phyloP scores from a whole-genome alignment of 2,113 vertebrate species.

The Takifugu flavidus region DNA sequence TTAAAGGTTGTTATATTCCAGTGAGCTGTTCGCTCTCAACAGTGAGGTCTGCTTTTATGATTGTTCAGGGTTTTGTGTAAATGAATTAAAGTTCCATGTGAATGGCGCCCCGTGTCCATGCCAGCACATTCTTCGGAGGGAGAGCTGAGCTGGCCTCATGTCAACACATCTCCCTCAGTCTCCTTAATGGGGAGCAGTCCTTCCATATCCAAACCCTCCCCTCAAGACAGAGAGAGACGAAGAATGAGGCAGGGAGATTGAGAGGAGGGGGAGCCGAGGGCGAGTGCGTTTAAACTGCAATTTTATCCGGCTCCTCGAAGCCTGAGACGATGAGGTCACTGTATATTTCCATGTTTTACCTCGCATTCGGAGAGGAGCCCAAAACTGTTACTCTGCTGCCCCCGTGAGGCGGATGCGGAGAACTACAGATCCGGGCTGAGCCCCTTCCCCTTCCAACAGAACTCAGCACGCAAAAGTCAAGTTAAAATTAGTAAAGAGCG shows the following conservation, averaged over 20 bases:
- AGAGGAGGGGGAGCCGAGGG: conserved; percentile 16
- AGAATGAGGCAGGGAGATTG: conserved; percentile 23
- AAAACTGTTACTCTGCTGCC: conserved; percentile 60
- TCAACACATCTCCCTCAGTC: conserved; percentile 69
- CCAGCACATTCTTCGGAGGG: conserved; percentile 73
- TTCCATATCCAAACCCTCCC: conserved; percentile 39
- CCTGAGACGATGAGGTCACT: conserved; percentile 60
- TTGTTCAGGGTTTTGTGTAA: conserved; percentile 69
- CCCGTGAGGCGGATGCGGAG: conserved; percentile 44
- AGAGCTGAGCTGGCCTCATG: conserved; percentile 63
- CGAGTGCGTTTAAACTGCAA: conserved; percentile 45
- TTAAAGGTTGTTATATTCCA: conserved; percentile 58
- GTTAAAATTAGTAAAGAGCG: too few relatives aligned
- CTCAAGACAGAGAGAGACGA: conserved; percentile 40
- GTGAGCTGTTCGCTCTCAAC: conserved; percentile 52
- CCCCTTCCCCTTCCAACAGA: too few relatives aligned
- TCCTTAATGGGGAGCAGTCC: conserved; percentile 65
- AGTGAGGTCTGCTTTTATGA: conserved; percentile 65
- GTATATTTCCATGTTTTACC: conserved; percentile 60
- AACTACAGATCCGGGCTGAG: neutral
- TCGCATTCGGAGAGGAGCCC: conserved; percentile 1
- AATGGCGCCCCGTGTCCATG: conserved; percentile 72
- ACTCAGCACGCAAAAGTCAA: too few relatives aligned
- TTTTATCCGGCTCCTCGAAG: conserved; percentile 64
- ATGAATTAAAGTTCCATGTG: conserved; percentile 73